Base-by-base conservation (phyloP, 2,797 vertebrate species). In the Silurus lanzhouensis region DNA sequence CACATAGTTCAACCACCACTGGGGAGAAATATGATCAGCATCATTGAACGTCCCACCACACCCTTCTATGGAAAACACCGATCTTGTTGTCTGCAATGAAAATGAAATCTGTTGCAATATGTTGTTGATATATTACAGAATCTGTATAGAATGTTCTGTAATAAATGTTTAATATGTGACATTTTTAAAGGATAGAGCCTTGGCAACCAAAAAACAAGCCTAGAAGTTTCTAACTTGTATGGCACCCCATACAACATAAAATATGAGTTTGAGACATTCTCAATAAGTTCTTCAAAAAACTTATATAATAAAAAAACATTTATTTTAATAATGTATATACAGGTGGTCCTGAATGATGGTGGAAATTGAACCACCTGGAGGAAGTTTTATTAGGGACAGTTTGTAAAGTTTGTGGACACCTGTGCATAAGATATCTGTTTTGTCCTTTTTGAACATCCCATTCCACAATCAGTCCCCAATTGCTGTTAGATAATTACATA, bases 11-110 rank as follows among this genome's bases (percentile, higher is more conserved):
- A 61, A n/a, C 68, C 46, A 82, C 55, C 71, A 76, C 61, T 25
- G 46, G 71, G 61, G 46, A 74, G 58, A 85, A 58, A 85, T 85
- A 81, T 25, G 79, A 82, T 66, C 70, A 67, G n/a, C n/a, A 80
- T 76, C 52, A 68, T 76, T 55, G 72, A 60, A 58, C 38, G 6
- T 67, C 9, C n/a, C 61, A 76, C 57, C 84, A 81, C 84, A 85
- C 68, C 84, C 48, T 13, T 66, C 46, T 81, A 52, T 14, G 66
- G 27, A 60, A 68, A 61, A 75, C 81, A 22, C 52, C 72, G 38
- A 82, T 74, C 27, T 71, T 71, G 48, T 22, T 27, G 48, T 31
- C 44, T 7, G 6, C 25, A 82, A 10, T 68, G 48, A 68, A 55
- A 67, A 77, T 55, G 61, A 25, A 67, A 55, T 82, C 64, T 55